Base-by-base conservation (phyloP, 2,888 invertebrate genomes). In the Eupeodes luniger region DNA sequence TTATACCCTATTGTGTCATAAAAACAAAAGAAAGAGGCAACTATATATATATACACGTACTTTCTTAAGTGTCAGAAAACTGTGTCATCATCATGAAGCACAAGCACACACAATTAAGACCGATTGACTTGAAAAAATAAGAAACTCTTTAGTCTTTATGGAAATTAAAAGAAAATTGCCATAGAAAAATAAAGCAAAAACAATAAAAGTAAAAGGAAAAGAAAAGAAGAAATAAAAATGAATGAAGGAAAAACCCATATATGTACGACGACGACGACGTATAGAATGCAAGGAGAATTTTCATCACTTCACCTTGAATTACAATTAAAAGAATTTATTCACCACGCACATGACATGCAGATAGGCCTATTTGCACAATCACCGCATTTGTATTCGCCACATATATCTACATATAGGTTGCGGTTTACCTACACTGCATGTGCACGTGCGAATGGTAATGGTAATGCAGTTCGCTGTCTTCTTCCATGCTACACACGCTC, bases 251-350 rank as follows among this genome's bases (percentile, higher is more conserved):
- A 34, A 72, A 19, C 44, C 72, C 27, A 47, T 36, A 59, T 27
- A 27, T 27, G 27, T 27, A 27, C 27, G 27, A 27, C 2, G 27
- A 27, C 27, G 27, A 27, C 27, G 27, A 19, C 2, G 2, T 27
- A 27, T 27, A 27, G 27, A 27, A 27, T 27, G 55, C 66, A 59
- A 62, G 49, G 19, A 62, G 83, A 75, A 69, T 87, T 81, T 84
- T 67, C 79, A 81, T 87, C 79, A 87, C 86, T 87, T 87, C 87
- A 87, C 87, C 87, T 87, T 84, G 87, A 87, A 81, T 87, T 74
- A 84, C 84, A 87, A 87, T 87, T 87, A 87, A 80, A 86, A 82
- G 75, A 72, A 84, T 72, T 27, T 62, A 78, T 70, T 75, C 47
- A 72, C 70, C 70, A 70, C 70, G 14, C 75, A 83, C 83, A 83